A percentile compares a stretch with the other conserved stretches of the same genome.
phyloP scores from a whole-genome alignment of 2,888 invertebrate species.

The Notocelia uddmanniana region DNA sequence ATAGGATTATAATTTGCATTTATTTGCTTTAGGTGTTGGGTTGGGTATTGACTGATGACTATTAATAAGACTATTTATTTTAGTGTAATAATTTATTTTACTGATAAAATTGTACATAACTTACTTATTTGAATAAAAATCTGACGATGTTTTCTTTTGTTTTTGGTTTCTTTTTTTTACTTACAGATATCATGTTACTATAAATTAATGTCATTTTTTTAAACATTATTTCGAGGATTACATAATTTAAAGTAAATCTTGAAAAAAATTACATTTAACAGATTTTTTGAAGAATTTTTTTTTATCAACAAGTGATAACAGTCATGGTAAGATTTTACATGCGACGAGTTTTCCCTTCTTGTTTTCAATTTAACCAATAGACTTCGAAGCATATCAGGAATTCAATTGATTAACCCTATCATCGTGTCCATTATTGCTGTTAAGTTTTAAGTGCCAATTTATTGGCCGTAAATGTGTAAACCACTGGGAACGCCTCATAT shows the following conservation, averaged over 20 bases:
- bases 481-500: neutral
- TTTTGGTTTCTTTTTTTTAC: neutral
- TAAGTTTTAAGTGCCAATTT: slow-evolving; percentile 15
- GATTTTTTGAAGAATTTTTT: no score
- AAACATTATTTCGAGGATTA: no score
- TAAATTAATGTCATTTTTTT: no score
- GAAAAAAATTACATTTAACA: no score
- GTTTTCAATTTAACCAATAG: slow-evolving; percentile 5
- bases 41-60: slow-evolving; percentile 36
- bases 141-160: neutral
- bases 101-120: slow-evolving; percentile 38
- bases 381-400: neutral
- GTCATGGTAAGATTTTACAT: no score
- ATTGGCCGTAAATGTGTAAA: neutral
- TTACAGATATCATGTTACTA: no score
- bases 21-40: slow-evolving; percentile 18
- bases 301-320: no score
- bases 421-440: slow-evolving; percentile 14
- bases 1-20: slow-evolving; percentile 5
- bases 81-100: slow-evolving; percentile 40
- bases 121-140: slow-evolving; percentile 22
- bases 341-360: neutral
- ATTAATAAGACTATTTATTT: slow-evolving; percentile 27
- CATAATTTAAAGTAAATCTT: no score
- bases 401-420: slow-evolving; percentile 14